Evolutionary conservation across 2,113 vertebrate genomes (phyloP).

Genomic region (Canis aureus): DNA sequence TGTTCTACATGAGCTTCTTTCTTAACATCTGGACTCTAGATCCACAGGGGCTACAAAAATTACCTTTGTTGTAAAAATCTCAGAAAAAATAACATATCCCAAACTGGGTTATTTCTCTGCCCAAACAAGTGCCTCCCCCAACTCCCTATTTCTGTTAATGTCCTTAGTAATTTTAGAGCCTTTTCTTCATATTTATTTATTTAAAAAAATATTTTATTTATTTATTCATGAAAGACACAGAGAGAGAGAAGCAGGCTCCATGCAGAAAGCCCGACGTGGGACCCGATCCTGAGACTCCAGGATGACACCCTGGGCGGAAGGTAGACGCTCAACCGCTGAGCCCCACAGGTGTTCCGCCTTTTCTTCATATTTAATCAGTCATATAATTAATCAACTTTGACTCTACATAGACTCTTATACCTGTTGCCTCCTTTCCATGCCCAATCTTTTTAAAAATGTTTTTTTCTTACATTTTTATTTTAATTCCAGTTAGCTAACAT

Average conservation of each 20-base stretch:
- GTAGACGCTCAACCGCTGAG: no score
- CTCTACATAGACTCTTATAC: background rate
- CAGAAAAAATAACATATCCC: background rate
- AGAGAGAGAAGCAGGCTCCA: no score
- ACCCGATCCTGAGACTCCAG: no score
- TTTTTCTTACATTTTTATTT: background rate
- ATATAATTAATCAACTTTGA: background rate
- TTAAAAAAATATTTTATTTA: no score
- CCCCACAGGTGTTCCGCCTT: background rate
- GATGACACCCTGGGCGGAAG: no score
- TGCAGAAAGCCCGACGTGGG: no score
- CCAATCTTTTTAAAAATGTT: background rate
- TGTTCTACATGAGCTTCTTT: background rate
- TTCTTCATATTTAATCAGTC: background rate
- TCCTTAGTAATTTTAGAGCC: background rate
- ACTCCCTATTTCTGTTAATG: conserved; percentile 24
- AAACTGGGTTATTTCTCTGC: conserved; percentile 2
- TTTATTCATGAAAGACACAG: no score
- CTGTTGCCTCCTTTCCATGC: background rate
- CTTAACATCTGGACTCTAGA: background rate
- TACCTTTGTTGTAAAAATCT: background rate
- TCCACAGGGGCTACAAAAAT: background rate
- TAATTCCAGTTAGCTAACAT: background rate
- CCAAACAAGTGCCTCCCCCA: background rate
- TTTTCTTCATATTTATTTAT: background rate